These are phyloP conservation scores for Campoplex nolae DNA, from an alignment of 2,888 invertebrate species.

Conservation along the genomic window DNA sequence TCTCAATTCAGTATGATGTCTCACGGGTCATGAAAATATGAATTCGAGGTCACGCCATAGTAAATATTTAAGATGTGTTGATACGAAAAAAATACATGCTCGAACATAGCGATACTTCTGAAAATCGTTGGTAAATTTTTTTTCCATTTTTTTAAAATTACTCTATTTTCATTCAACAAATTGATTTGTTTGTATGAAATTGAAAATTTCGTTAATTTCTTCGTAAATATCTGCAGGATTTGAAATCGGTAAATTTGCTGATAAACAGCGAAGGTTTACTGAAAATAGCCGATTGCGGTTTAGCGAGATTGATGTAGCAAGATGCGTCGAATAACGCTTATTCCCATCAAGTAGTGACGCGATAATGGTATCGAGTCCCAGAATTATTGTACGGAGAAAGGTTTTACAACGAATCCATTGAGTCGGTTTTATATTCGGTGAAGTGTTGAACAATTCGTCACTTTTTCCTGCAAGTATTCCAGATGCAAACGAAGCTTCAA, in stretches of 20 bases:
- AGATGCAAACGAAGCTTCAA: neutral
- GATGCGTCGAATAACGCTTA: conserved; percentile 87
- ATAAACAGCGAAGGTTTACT: conserved; percentile 93
- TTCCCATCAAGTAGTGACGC: conserved; percentile 90
- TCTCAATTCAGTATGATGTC: too few relatives aligned
- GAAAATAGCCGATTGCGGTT: conserved; percentile 98
- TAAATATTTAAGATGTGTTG: too few relatives aligned
- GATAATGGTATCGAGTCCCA: conserved; percentile 98
- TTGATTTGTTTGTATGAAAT: too few relatives aligned
- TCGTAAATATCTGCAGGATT: conserved; percentile 88
- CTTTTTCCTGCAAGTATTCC: conserved; percentile 92
- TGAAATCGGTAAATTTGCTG: conserved; percentile 97
- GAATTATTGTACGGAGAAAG: conserved; percentile 97
- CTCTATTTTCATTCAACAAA: too few relatives aligned
- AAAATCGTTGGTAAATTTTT: too few relatives aligned
- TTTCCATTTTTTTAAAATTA: too few relatives aligned
- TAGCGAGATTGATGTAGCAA: conserved; percentile 90
- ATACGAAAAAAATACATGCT: too few relatives aligned
- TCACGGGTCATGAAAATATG: too few relatives aligned
- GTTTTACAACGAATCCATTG: conserved; percentile 95
- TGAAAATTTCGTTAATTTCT: too few relatives aligned
- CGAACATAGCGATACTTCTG: too few relatives aligned
- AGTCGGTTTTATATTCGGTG: conserved; percentile 98
- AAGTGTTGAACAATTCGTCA: conserved; percentile 95
- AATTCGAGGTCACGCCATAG: too few relatives aligned